phyloP scores from a whole-genome alignment of 2,888 invertebrate genomes.

The Drosophila lacicola region DNA sequence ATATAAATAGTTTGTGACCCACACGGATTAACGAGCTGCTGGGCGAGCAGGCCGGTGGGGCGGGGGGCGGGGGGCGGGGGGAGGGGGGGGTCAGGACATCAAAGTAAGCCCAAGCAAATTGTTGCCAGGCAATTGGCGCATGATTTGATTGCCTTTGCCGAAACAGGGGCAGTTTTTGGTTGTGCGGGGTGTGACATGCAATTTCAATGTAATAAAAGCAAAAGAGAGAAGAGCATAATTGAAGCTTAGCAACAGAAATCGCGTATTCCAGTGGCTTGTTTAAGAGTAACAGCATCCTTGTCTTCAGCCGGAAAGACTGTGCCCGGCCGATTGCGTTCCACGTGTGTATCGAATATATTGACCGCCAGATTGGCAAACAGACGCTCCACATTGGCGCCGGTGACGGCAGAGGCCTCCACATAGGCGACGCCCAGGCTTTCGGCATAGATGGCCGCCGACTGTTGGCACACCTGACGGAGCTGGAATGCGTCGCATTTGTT shows the following conservation, averaged over 20 bases:
- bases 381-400: constrained; percentile 99
- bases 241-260: constrained; percentile 34
- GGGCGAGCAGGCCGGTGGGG: neutral
- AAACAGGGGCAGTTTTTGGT: neutral
- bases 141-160: constrained; percentile 87
- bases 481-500: constrained; percentile 99
- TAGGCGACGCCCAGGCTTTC: constrained; percentile 99
- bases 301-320: neutral
- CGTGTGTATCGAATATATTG: constrained; percentile 6
- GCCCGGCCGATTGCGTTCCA: neutral
- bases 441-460: constrained; percentile 97
- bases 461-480: constrained; percentile 97
- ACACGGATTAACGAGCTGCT: constrained; percentile 34
- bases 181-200: neutral
- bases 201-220: neutral
- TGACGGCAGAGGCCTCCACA: constrained; percentile 97
- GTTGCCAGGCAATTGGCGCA: constrained; percentile 97
- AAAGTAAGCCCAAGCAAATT: constrained; percentile 94
- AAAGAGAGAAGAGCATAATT: constrained; percentile 9
- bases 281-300: neutral
- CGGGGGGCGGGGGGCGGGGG: neutral
- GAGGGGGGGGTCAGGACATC: constrained; percentile 30
- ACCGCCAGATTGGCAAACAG: constrained; percentile 87
- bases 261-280: neutral
- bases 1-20: constrained; percentile 4